phyloP scores from a whole-genome alignment of 1,140 invertebrate genomes.

The Heliconius eleuchia region DNA sequence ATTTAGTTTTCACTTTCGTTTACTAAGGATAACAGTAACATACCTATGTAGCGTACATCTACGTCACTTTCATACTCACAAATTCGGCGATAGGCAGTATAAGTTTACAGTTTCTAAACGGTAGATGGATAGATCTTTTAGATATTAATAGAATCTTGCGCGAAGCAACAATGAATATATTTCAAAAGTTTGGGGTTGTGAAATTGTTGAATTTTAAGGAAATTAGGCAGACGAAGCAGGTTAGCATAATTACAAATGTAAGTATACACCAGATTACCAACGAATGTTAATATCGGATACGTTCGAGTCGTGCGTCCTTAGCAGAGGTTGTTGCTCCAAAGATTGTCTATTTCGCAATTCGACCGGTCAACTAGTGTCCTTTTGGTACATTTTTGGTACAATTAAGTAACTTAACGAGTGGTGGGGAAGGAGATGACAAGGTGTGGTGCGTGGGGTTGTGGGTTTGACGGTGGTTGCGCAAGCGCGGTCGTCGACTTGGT shows the following conservation, averaged over 20 bases:
- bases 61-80: conserved; percentile 72
- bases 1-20: conserved; percentile 81
- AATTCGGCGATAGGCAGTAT: conserved; percentile 33
- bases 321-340: conserved; percentile 73
- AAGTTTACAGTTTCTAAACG: conserved; percentile 15
- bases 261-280: conserved; percentile 6
- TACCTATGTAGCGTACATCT: conserved; percentile 61
- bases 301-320: conserved; percentile 54
- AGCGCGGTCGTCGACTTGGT: conserved; percentile 78
- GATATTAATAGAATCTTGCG: background rate
- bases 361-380: conserved; percentile 70
- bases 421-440: conserved; percentile 54
- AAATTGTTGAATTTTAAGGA: background rate
- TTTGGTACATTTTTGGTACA: conserved; percentile 76
- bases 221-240: background rate
- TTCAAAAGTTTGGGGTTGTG: background rate
- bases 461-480: conserved; percentile 73
- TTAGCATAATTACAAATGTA: background rate
- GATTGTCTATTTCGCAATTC: conserved; percentile 72
- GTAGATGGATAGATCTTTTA: background rate
- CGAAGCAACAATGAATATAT: background rate
- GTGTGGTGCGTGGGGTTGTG: conserved; percentile 73
- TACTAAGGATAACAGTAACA: conserved; percentile 80
- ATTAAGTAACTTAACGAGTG: conserved; percentile 69
- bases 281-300: conserved; percentile 1